Evolutionary conservation across 2,888 invertebrate species (phyloP).

Genomic region (Limnephilus lunatus): DNA sequence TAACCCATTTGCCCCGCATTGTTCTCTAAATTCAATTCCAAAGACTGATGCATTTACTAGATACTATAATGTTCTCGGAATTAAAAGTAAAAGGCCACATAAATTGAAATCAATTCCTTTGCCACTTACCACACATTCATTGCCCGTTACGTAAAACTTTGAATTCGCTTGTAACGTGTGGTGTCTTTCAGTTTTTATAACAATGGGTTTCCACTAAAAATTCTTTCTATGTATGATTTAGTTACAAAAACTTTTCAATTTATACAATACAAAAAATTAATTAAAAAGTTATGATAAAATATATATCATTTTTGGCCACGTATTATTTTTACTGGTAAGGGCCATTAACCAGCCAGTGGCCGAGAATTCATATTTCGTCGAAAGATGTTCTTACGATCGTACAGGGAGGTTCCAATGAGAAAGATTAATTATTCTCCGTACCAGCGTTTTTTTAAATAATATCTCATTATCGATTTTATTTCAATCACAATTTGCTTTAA

Average conservation of each 20-base stretch:
- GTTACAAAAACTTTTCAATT: not conserved
- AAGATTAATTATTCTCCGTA: too few relatives aligned
- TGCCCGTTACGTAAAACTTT: not conserved
- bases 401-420: too few relatives aligned
- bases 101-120: not conserved
- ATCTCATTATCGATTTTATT: too few relatives aligned
- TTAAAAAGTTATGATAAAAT: not conserved
- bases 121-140: not conserved
- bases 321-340: too few relatives aligned
- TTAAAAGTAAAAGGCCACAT: not conserved
- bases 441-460: too few relatives aligned
- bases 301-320: not conserved
- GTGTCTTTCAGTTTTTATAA: not conserved
- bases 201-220: not conserved
- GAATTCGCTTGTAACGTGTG: not conserved
- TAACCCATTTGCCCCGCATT: not conserved
- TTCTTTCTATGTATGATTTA: not conserved
- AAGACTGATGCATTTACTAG: not conserved
- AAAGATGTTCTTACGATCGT: too few relatives aligned
- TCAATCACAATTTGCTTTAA: too few relatives aligned
- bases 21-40: not conserved
- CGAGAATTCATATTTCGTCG: too few relatives aligned
- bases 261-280: not conserved
- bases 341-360: too few relatives aligned
- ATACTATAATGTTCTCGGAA: not conserved